Percentiles rank a stretch among this genome's conserved stretches.
Evolutionary conservation across 2,113 vertebrate genomes (phyloP).

Genomic region (Phalacrocorax pelagicus): DNA sequence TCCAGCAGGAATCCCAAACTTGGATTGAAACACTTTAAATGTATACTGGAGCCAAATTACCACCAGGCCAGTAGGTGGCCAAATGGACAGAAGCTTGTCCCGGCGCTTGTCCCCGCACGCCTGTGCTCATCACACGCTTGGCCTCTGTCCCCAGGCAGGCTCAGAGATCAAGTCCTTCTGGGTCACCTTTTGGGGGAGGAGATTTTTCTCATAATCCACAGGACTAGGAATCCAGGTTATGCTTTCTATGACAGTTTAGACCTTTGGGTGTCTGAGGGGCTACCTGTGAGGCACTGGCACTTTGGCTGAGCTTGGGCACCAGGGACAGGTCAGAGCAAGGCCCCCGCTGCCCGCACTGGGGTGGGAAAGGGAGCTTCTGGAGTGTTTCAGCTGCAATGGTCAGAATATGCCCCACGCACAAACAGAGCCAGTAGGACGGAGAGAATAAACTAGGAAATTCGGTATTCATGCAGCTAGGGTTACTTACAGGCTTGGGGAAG

Average conservation of each 20-base stretch:
- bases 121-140: not conserved
- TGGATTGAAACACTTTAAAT: not conserved
- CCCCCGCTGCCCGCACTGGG: rapidly evolving
- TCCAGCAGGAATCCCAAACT: not conserved
- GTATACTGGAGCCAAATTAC: not conserved
- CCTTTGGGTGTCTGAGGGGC: not conserved
- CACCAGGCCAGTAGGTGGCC: not conserved
- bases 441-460: not conserved
- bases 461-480: not conserved
- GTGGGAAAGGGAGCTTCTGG: not conserved
- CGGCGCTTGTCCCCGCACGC: not conserved
- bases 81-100: not conserved
- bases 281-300: not conserved
- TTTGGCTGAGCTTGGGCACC: not conserved
- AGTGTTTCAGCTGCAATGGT: not conserved
- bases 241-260: not conserved
- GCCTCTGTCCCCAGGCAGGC: not conserved
- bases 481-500: not conserved
- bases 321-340: not conserved
- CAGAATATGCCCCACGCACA: not conserved
- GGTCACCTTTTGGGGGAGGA: not conserved
- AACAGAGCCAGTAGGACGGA: not conserved
- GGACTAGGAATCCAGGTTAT: not conserved
- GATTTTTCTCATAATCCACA: not conserved
- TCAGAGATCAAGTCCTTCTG: not conserved